A percentile compares a stretch with the other conserved stretches of the same genome.
Evolutionary conservation across 2,797 vertebrate genomes (phyloP).

Genomic region (Thaleichthys pacificus): DNA sequence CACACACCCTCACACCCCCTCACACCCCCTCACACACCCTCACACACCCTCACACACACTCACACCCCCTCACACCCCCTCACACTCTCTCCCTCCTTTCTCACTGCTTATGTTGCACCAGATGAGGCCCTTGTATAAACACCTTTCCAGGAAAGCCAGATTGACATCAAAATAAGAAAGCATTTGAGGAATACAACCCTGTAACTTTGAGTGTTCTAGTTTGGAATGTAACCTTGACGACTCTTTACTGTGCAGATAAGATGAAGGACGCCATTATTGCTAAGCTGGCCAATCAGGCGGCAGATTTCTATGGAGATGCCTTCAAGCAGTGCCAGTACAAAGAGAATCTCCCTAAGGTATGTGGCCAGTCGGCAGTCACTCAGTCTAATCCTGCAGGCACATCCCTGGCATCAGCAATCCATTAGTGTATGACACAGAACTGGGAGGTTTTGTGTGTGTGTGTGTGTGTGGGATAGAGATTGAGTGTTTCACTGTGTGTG

Average conservation of each 20-base stretch:
- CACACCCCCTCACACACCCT: background rate
- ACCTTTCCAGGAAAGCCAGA: background rate
- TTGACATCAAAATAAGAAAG: background rate
- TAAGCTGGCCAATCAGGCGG: constrained; percentile 95
- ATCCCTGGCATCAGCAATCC: background rate
- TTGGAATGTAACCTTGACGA: background rate
- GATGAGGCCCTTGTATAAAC: background rate
- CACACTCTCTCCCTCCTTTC: background rate
- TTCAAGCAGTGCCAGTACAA: constrained; percentile 99
- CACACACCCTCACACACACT: background rate
- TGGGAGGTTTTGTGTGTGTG: constrained; percentile 26
- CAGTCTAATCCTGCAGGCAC: background rate
- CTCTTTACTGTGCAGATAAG: constrained; percentile 77
- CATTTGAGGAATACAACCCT: background rate
- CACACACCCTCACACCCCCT: background rate
- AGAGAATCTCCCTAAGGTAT: constrained; percentile 97
- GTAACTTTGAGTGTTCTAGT: background rate
- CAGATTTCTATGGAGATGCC: constrained; percentile 95
- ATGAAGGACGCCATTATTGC: constrained; percentile 99
- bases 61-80: background rate
- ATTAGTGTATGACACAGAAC: background rate
- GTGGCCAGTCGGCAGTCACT: constrained; percentile 43
- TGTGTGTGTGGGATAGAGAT: constrained; percentile 8
- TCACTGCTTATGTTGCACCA: too few relatives aligned
- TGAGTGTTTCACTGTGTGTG: background rate